phyloP scores from a whole-genome alignment of 2,797 vertebrate species.

The Lagodon rhomboides region DNA sequence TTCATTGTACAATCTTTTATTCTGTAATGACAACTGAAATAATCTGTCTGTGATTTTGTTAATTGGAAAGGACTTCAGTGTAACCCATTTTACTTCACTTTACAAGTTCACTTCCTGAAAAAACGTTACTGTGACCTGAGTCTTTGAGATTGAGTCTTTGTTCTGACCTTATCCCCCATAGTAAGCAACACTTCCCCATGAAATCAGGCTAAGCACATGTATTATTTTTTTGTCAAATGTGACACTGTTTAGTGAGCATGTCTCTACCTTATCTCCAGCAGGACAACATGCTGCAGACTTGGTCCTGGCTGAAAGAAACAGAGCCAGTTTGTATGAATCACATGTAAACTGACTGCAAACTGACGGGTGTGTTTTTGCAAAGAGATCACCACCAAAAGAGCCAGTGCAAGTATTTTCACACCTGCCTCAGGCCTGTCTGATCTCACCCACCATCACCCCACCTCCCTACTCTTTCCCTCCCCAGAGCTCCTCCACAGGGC shows the following conservation, averaged over 20 bases:
- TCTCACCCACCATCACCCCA: conserved; percentile 67
- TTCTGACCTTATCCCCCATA: neutral
- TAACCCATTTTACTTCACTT: no score
- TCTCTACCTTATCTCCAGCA: neutral
- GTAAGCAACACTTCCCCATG: neutral
- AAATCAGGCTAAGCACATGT: neutral
- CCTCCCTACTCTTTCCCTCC: conserved; percentile 2
- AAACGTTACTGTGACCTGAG: neutral
- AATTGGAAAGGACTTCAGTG: no score
- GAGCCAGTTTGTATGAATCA: neutral
- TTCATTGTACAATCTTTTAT: no score
- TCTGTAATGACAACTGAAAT: no score
- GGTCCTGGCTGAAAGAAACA: conserved; percentile 18
- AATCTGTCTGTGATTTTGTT: no score
- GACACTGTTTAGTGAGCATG: neutral
- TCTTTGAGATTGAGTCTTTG: neutral
- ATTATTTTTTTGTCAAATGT: conserved; percentile 11
- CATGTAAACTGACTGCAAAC: conserved; percentile 79
- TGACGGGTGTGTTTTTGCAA: conserved; percentile 87
- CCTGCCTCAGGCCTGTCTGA: conserved; percentile 85
- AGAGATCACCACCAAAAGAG: conserved; percentile 85
- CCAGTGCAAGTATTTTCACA: conserved; percentile 88
- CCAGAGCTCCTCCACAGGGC: conserved; percentile 62
- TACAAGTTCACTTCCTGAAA: no score
- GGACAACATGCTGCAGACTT: conserved; percentile 1